Evolutionary conservation across 30 jellyfish, hydroid and myxozoan genomes (phyloP).

Genomic region (Sanderia malayensis): DNA sequence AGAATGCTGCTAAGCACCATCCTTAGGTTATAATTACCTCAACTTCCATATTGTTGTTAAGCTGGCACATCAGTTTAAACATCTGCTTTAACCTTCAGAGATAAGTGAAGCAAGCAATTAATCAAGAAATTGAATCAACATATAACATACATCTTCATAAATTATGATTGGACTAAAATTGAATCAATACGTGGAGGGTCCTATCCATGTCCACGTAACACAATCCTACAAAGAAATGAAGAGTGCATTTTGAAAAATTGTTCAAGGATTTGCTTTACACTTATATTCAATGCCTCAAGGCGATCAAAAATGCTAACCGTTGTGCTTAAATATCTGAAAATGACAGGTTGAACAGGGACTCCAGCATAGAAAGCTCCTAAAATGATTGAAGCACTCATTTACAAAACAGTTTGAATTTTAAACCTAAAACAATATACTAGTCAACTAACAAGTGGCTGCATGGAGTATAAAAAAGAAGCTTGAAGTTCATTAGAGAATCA

Average conservation of each 20-base stretch:
- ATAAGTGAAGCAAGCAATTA: background rate
- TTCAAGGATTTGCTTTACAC: too few relatives aligned
- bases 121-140: too few relatives aligned
- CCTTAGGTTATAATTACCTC: constrained; percentile 6
- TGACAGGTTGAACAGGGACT: constrained; percentile 89
- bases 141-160: too few relatives aligned
- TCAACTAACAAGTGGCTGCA: too few relatives aligned
- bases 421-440: too few relatives aligned
- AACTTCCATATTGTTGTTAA: constrained; percentile 20
- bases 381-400: background rate
- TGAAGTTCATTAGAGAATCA: too few relatives aligned
- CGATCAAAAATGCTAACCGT: too few relatives aligned
- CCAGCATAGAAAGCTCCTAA: constrained; percentile 95
- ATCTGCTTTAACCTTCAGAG: background rate
- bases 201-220: constrained; percentile 91
- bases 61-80: constrained; percentile 6
- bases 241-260: background rate
- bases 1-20: too few relatives aligned
- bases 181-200: constrained; percentile 87
- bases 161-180: too few relatives aligned
- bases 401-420: background rate
- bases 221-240: constrained; percentile 29
- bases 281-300: too few relatives aligned
- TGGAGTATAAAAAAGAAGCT: too few relatives aligned
- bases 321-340: constrained; percentile 38